Evolutionary conservation across 2,888 invertebrate species (phyloP).

Genomic region (Zelleria hepariella): DNA sequence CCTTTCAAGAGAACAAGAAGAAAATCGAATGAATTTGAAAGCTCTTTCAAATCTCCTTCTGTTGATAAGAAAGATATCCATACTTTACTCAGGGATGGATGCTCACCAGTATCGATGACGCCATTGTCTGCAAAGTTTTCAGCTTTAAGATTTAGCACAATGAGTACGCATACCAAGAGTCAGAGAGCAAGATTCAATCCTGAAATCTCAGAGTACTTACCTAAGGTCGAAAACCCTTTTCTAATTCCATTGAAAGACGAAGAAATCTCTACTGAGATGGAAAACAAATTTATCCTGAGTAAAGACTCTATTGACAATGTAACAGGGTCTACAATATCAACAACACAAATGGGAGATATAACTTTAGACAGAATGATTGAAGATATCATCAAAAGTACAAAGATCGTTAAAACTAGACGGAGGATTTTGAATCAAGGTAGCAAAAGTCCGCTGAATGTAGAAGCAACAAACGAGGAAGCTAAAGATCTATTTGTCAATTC

Average conservation of each 20-base stretch:
- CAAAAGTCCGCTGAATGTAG: constrained; percentile 31
- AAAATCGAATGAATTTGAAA: constrained; percentile 62
- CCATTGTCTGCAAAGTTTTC: constrained; percentile 74
- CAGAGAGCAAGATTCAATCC: constrained; percentile 39
- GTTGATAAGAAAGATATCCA: constrained; percentile 58
- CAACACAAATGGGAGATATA: constrained; percentile 66
- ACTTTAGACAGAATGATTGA: constrained; percentile 74
- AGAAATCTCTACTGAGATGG: constrained; percentile 62
- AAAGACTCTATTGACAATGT: constrained; percentile 46
- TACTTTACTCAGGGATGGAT: constrained; percentile 52
- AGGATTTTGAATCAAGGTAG: constrained; percentile 35
- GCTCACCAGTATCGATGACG: constrained; percentile 67
- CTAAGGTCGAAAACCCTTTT: constrained; percentile 59
- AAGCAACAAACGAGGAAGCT: constrained; percentile 39
- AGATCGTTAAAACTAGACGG: constrained; percentile 57
- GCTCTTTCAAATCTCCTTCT: constrained; percentile 58
- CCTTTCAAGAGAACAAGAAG: constrained; percentile 57
- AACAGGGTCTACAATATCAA: constrained; percentile 59
- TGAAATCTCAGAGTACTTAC: constrained; percentile 66
- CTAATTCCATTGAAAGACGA: constrained; percentile 53
- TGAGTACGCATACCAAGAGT: constrained; percentile 52
- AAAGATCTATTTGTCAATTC: constrained; percentile 59
- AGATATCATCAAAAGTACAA: constrained; percentile 73
- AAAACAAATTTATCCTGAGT: constrained; percentile 59
- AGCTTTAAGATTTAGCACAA: constrained; percentile 70